Percentiles rank a stretch among this genome's conserved stretches.
Evolutionary conservation across 2,113 vertebrate species (phyloP).

Genomic region (Callithrix jacchus): DNA sequence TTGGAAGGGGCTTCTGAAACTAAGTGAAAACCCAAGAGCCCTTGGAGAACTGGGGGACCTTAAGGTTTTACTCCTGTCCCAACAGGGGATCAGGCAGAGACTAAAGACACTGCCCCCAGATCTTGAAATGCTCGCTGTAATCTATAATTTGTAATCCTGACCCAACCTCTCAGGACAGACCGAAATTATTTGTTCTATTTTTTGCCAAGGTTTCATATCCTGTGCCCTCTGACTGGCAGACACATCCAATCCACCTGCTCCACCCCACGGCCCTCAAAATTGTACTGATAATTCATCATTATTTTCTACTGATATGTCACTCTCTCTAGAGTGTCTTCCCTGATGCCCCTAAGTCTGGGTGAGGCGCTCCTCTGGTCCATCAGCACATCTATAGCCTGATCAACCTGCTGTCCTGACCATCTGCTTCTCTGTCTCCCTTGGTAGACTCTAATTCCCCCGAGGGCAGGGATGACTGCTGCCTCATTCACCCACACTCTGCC

Average conservation of each 20-base stretch:
- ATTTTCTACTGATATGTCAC: background rate
- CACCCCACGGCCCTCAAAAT: background rate
- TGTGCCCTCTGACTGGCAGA: background rate
- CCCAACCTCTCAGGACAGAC: background rate
- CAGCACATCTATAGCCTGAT: rapidly evolving
- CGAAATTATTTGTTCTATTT: background rate
- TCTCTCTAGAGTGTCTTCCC: background rate
- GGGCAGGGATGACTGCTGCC: background rate
- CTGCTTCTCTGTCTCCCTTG: rapidly evolving
- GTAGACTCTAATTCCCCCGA: background rate
- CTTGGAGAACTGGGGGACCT: background rate
- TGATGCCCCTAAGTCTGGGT: too few species aligned
- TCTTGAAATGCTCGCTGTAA: background rate
- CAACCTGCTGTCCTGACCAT: background rate
- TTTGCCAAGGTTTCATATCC: too few species aligned
- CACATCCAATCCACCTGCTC: background rate
- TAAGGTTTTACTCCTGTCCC: background rate
- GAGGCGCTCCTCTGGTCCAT: background rate
- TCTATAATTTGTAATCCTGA: background rate
- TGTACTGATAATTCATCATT: background rate
- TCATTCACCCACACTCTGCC: background rate
- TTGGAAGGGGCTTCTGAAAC: background rate
- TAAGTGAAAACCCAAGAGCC: background rate
- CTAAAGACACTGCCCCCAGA: background rate
- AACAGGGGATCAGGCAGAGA: background rate